A percentile compares a stretch with the other conserved stretches of the same genome.
Conservation (phyloP, 2,113 vertebrate genomes). For the Labrus mixtus region DNA sequence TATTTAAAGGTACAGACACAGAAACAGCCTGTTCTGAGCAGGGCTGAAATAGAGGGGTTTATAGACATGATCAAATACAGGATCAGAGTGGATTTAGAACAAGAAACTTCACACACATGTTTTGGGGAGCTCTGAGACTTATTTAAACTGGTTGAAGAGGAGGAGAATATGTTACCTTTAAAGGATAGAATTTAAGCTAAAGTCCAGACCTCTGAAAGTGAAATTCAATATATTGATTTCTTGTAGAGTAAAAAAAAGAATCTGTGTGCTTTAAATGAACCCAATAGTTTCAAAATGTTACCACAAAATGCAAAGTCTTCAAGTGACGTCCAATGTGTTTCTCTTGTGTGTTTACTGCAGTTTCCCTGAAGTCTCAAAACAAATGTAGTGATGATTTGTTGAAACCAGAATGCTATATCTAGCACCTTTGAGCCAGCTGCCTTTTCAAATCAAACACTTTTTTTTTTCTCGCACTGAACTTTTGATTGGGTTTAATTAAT, state of each 20-base stretch:
- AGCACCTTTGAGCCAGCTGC: conserved; percentile 6
- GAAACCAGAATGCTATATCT: neutral
- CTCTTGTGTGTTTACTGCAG: neutral
- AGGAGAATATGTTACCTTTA: too few species aligned
- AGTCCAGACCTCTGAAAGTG: too few species aligned
- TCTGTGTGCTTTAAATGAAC: neutral
- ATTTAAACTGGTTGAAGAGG: too few species aligned
- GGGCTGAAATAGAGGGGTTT: too few species aligned
- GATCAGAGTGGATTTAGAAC: too few species aligned
- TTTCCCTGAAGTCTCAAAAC: conserved; percentile 1
- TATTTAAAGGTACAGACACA: too few species aligned
- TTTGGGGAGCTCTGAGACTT: too few species aligned
- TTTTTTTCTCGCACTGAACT: neutral
- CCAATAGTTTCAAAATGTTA: neutral
- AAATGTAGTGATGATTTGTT: neutral
- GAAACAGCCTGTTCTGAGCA: too few species aligned
- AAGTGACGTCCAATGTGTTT: neutral
- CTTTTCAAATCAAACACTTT: neutral
- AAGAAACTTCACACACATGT: too few species aligned
- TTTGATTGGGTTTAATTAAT: neutral
- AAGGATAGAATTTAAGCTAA: neutral
- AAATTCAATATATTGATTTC: too few species aligned
- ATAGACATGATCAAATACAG: too few species aligned
- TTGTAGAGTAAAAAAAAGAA: neutral
- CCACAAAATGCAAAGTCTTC: neutral